These are phyloP conservation scores for Otus scops DNA, from an alignment of 2,797 vertebrate genomes.

Conservation along the genomic window DNA sequence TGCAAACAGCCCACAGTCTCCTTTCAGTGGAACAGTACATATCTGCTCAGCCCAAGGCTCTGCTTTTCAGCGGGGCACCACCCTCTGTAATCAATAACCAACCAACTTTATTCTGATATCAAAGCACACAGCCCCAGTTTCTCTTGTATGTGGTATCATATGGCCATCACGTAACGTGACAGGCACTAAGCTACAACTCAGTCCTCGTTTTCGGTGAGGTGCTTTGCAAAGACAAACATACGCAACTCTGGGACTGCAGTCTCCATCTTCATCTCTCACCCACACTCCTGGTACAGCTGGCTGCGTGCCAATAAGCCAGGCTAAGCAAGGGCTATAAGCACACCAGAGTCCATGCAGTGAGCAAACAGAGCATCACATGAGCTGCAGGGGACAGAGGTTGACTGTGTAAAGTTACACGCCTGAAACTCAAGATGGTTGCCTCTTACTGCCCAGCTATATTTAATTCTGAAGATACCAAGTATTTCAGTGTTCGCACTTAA, in stretches of 20 bases:
- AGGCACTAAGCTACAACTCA: neutral
- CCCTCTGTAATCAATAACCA: neutral
- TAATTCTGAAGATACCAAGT: neutral
- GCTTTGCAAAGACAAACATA: neutral
- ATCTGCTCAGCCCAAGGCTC: neutral
- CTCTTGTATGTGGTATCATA: neutral
- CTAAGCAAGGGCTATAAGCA: neutral
- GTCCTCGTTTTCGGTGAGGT: neutral
- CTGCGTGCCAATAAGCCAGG: neutral
- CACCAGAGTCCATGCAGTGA: rapidly evolving
- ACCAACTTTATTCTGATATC: neutral
- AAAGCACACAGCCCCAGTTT: neutral
- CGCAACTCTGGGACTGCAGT: rapidly evolving
- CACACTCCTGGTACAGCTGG: neutral
- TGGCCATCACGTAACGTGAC: neutral
- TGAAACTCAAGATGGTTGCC: neutral
- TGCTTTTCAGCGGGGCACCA: neutral
- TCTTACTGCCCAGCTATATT: neutral
- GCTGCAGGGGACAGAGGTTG: neutral
- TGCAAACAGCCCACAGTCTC: neutral
- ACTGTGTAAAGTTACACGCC: neutral
- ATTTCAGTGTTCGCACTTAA: neutral
- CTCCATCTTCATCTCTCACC: neutral
- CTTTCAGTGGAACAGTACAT: neutral
- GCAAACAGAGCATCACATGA: neutral